Percentiles rank a stretch among this genome's conserved stretches.
Evolutionary conservation across 2,797 vertebrate genomes (phyloP).

Genomic region (Enteromius paludinosus): DNA sequence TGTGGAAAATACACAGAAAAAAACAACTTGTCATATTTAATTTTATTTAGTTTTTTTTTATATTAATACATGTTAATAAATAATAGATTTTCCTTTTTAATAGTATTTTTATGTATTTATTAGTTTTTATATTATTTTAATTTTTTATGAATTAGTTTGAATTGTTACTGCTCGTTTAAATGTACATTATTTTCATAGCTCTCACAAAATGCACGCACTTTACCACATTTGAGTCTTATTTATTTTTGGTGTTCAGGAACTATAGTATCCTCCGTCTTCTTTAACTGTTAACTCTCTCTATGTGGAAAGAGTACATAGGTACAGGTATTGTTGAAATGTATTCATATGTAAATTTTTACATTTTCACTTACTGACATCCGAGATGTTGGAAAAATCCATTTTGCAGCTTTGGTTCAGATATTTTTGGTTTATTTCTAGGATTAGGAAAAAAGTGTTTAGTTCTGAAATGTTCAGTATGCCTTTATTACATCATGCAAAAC

Average conservation of each 20-base stretch:
- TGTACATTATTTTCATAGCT: not conserved
- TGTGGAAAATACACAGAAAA: not conserved
- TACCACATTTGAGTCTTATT: not conserved
- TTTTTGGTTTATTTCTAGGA: not conserved
- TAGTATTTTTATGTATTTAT: not conserved
- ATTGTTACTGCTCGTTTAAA: not conserved
- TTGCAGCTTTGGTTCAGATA: not conserved
- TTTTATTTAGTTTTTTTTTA: not conserved
- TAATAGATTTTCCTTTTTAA: not conserved
- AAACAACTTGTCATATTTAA: no score
- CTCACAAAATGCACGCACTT: not conserved
- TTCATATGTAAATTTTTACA: not conserved
- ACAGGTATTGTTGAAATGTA: not conserved
- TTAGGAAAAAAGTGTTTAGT: not conserved
- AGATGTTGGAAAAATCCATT: not conserved
- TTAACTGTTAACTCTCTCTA: not conserved
- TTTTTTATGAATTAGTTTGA: not conserved
- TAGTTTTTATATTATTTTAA: not conserved
- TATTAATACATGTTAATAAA: not conserved
- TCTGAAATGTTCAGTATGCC: not conserved
- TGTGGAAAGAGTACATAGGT: not conserved
- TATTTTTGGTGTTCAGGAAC: not conserved
- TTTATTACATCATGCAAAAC: conserved; percentile 16
- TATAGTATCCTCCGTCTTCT: not conserved
- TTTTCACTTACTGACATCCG: not conserved